phyloP scores from a whole-genome alignment of 2,113 vertebrate genomes.

The Genyomyrus donnyi region DNA sequence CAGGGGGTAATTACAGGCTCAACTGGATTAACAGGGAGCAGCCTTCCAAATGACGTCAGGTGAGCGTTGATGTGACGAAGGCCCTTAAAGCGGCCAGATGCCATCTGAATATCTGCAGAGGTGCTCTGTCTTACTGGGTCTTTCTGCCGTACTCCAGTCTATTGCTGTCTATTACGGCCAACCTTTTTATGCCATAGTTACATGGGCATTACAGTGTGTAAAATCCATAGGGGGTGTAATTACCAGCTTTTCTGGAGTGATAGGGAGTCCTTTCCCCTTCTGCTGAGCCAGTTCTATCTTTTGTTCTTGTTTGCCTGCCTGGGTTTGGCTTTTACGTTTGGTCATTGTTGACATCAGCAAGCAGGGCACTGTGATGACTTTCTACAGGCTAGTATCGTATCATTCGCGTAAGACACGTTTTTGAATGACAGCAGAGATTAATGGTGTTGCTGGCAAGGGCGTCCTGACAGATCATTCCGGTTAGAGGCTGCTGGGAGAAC shows the following conservation, averaged over 20 bases:
- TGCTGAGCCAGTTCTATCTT: too few relatives aligned
- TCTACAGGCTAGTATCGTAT: background rate
- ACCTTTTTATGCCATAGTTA: background rate
- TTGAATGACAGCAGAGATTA: background rate
- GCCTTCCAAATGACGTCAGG: background rate
- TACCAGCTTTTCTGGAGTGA: background rate
- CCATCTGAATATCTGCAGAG: background rate
- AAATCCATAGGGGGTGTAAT: slow-evolving; percentile 6
- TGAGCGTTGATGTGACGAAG: background rate
- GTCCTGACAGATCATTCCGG: background rate
- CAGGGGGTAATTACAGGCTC: background rate
- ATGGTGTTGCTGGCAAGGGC: background rate
- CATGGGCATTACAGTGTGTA: background rate
- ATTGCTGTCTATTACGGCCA: background rate
- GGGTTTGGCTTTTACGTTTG: background rate
- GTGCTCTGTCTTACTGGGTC: background rate
- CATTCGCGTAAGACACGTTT: background rate
- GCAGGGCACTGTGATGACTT: background rate
- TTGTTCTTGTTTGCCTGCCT: background rate
- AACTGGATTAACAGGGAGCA: background rate
- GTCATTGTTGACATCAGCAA: background rate
- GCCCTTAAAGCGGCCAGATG: background rate
- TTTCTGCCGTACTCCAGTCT: background rate
- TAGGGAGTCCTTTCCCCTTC: background rate
- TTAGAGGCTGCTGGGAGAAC: background rate